These are phyloP conservation scores for Hirtodrosophila trivittata DNA, from an alignment of 2,888 invertebrate genomes.

Conservation along the genomic window DNA sequence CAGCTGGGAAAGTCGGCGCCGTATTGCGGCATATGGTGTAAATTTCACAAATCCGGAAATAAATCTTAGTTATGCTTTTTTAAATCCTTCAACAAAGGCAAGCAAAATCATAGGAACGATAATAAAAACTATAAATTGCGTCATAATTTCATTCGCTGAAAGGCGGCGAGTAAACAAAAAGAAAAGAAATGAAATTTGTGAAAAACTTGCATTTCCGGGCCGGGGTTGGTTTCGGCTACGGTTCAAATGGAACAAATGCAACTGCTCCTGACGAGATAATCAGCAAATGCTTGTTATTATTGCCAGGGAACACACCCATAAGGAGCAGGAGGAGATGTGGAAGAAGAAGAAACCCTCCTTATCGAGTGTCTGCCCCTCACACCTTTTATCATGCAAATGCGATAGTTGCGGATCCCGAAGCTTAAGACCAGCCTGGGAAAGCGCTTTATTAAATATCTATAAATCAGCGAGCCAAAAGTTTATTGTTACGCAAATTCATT, in stretches of 20 bases:
- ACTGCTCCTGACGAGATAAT: slow-evolving; percentile 49
- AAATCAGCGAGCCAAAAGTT: slow-evolving; percentile 64
- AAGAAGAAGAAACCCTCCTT: neutral
- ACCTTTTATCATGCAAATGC: slow-evolving; percentile 51
- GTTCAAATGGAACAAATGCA: too few species aligned
- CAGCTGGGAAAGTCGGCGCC: slow-evolving; percentile 47
- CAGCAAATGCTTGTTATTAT: slow-evolving; percentile 50
- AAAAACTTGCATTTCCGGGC: slow-evolving; percentile 59
- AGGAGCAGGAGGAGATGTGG: neutral
- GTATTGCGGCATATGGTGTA: slow-evolving; percentile 61
- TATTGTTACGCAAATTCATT: slow-evolving; percentile 72
- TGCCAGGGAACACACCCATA: slow-evolving; percentile 37
- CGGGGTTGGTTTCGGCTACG: slow-evolving; percentile 4
- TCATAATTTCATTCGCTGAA: slow-evolving; percentile 65
- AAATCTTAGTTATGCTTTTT: slow-evolving; percentile 77
- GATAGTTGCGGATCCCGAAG: slow-evolving; percentile 16
- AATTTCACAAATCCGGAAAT: slow-evolving; percentile 74
- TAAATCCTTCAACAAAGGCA: slow-evolving; percentile 57
- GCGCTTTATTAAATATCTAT: slow-evolving; percentile 76
- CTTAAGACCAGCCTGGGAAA: slow-evolving; percentile 55
- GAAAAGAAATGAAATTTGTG: slow-evolving; percentile 30
- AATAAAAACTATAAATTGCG: slow-evolving; percentile 76
- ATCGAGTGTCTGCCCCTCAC: neutral
- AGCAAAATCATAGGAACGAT: slow-evolving; percentile 32
- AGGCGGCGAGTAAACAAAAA: slow-evolving; percentile 47